A percentile compares a stretch with the other conserved stretches of the same genome.
phyloP scores from a whole-genome alignment of 2,888 invertebrate genomes.

The Mythimna impura region DNA sequence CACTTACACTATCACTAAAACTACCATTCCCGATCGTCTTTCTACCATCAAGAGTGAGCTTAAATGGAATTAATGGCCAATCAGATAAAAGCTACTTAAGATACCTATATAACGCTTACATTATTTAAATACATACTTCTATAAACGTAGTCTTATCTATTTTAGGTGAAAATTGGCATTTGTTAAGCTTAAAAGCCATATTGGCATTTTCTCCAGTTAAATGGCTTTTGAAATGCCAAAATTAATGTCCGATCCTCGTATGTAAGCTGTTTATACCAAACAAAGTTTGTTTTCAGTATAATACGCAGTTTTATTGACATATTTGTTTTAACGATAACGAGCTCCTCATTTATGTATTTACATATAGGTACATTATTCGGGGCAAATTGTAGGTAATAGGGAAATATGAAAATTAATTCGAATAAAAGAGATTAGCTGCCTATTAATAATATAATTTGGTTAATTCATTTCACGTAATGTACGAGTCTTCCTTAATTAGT shows the following conservation, averaged over 20 bases:
- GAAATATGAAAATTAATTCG: conserved; percentile 22
- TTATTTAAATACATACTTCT: conserved; percentile 52
- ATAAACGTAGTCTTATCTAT: conserved; percentile 31
- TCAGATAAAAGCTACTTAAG: conserved; percentile 55
- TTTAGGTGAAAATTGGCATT: conserved; percentile 52
- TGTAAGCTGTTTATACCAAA: conserved; percentile 52
- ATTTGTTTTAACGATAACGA: conserved; percentile 53
- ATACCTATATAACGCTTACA: conserved; percentile 40
- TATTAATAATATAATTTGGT: conserved; percentile 32
- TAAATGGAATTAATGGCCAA: conserved; percentile 52
- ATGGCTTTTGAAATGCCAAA: conserved; percentile 62
- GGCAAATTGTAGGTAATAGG: conserved; percentile 10
- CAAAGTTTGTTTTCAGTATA: conserved; percentile 38
- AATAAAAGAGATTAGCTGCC: conserved; percentile 23
- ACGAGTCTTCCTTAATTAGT: conserved; percentile 32
- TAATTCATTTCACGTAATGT: conserved; percentile 21
- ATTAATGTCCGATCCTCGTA: conserved; percentile 50
- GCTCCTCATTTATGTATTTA: conserved; percentile 23
- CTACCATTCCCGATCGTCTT: conserved; percentile 37
- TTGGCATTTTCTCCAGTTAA: conserved; percentile 54
- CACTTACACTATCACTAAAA: conserved; percentile 32
- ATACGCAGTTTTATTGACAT: conserved; percentile 49
- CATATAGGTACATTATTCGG: conserved; percentile 11
- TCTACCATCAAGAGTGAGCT: conserved; percentile 42
- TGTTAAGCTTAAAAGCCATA: conserved; percentile 39